These are phyloP conservation scores for Xiphias gladius DNA, from an alignment of 2,113 vertebrate genomes.

Conservation along the genomic window DNA sequence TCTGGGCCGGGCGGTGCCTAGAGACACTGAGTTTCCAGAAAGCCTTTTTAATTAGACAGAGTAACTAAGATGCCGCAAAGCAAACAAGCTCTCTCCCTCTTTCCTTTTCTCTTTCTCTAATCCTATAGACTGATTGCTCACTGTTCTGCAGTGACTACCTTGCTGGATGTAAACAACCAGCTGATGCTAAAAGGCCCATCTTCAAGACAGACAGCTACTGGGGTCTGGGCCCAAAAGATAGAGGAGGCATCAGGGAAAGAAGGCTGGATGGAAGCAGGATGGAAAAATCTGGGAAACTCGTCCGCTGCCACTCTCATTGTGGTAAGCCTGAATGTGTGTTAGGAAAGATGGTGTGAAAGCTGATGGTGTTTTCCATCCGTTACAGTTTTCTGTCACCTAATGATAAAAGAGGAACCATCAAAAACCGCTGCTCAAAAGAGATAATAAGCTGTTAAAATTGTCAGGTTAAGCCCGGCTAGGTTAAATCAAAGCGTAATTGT, in stretches of 20 bases:
- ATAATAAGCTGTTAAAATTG: constrained; percentile 18
- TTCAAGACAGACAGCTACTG: constrained; percentile 59
- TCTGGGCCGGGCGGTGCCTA: constrained; percentile 64
- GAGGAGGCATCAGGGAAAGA: constrained; percentile 42
- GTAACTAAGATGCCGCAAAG: constrained; percentile 64
- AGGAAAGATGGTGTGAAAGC: constrained; percentile 26
- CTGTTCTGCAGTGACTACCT: constrained; percentile 44
- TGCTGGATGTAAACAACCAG: constrained; percentile 49
- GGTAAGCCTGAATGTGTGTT: constrained; percentile 12
- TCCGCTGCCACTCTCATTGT: constrained; percentile 19
- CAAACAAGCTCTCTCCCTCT: constrained; percentile 36
- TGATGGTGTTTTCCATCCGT: constrained; percentile 24
- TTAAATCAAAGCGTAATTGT: constrained; percentile 34
- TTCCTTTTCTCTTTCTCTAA: constrained; percentile 29
- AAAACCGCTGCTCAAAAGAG: constrained; percentile 8
- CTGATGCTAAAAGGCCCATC: constrained; percentile 59
- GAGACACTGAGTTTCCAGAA: constrained; percentile 65
- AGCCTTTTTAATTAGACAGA: constrained; percentile 76
- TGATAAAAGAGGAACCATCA: constrained; percentile 13
- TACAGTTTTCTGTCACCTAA: not conserved
- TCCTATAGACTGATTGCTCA: constrained; percentile 58
- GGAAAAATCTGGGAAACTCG: constrained; percentile 43
- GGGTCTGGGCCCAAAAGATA: constrained; percentile 54
- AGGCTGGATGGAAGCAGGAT: constrained; percentile 12
- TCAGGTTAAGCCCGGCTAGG: not conserved